Conservation (phyloP, 2,113 vertebrate genomes). For the Sylvicapra grimmia region DNA sequence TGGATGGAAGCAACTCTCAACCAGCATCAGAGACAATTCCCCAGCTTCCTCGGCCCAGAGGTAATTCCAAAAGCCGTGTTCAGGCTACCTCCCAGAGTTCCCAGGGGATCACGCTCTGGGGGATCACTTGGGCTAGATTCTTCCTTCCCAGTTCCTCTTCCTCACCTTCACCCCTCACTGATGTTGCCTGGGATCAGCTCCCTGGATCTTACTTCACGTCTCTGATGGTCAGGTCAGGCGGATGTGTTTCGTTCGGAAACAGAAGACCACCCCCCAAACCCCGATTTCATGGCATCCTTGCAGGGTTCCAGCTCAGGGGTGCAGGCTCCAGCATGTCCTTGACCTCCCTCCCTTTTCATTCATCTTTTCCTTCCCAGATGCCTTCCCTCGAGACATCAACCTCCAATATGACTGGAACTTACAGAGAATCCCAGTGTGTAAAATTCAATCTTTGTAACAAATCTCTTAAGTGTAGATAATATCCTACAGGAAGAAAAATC, state of each 20-base stretch:
- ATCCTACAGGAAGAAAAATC: not conserved
- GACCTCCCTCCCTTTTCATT: not conserved
- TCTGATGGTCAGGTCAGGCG: not conserved
- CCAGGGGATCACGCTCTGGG: not conserved
- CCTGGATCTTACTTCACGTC: not conserved
- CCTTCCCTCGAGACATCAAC: not conserved
- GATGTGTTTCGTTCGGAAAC: not conserved
- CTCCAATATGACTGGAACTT: not conserved
- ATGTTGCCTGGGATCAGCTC: not conserved
- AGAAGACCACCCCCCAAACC: not conserved
- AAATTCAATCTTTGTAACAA: not conserved
- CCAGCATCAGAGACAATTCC: not conserved
- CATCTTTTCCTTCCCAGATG: not conserved
- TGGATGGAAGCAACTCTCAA: not conserved
- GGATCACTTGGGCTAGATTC: not conserved
- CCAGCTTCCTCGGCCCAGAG: not conserved
- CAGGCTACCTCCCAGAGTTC: not conserved
- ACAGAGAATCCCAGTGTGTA: not conserved
- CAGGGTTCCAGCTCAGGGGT: not conserved
- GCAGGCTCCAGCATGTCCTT: not conserved
- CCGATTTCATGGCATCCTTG: not conserved
- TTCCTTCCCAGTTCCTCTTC: not conserved
- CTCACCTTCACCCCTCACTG: rapidly evolving
- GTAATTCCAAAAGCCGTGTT: not conserved
- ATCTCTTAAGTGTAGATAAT: not conserved